phyloP scores from a whole-genome alignment of 2,797 vertebrate species.

The Choloepus didactylus region DNA sequence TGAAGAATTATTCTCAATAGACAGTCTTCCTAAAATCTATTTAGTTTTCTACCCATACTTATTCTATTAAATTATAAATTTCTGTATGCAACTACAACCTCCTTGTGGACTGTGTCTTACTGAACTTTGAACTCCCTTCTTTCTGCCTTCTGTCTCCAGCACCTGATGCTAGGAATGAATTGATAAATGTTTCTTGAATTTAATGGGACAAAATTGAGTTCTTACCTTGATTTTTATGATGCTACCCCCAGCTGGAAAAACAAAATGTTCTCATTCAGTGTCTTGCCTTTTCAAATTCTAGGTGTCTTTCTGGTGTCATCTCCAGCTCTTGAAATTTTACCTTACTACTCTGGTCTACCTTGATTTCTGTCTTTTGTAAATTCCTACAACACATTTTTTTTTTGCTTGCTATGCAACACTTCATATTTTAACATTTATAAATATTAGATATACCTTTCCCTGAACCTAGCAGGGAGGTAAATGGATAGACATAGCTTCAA shows the following conservation, averaged over 20 bases:
- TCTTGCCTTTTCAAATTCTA: not conserved
- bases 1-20: constrained; percentile 10
- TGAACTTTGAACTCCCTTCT: not conserved
- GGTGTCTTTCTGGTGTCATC: not conserved
- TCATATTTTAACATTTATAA: not conserved
- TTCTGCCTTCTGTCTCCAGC: not conserved
- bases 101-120: no score
- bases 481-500: not conserved
- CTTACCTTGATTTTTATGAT: not conserved
- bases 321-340: not conserved
- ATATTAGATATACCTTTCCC: not conserved
- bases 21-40: not conserved
- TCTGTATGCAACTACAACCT: not conserved
- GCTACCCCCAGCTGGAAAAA: not conserved
- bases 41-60: not conserved
- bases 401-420: not conserved
- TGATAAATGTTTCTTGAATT: not conserved
- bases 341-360: not conserved
- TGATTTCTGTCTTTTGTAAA: not conserved
- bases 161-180: not conserved
- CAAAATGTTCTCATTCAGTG: not conserved
- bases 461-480: not conserved
- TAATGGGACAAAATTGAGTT: not conserved
- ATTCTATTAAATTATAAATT: not conserved
- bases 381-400: not conserved